Conservation (phyloP, 1,140 invertebrate species). For the Drosophila oshimai region DNA sequence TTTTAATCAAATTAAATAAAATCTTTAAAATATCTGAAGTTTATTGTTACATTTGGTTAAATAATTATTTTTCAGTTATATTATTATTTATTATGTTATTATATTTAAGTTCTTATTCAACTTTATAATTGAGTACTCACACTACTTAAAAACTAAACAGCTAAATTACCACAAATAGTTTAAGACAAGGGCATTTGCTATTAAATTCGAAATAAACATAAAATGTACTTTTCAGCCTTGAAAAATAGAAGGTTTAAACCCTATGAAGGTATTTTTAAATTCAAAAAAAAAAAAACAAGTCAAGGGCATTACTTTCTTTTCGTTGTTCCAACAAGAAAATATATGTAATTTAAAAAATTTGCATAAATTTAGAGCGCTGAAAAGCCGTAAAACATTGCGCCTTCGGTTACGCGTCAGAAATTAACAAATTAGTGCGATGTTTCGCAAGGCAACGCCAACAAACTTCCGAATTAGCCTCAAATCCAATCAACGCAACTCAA, state of each 20-base stretch:
- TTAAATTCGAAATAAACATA: background rate
- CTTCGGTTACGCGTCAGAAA: constrained; percentile 68
- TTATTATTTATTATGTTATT: no score
- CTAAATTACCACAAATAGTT: background rate
- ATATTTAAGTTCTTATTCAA: no score
- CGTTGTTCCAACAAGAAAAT: constrained; percentile 32
- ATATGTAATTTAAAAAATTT: constrained; percentile 69
- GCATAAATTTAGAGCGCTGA: constrained; percentile 51
- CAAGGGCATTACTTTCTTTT: constrained; percentile 12
- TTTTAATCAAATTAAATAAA: no score
- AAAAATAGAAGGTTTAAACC: no score
- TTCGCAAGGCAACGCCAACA: constrained; percentile 66
- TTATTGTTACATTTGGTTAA: no score
- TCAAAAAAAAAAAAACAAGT: background rate
- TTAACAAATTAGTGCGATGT: constrained; percentile 80
- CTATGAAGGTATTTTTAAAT: background rate
- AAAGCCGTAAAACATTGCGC: constrained; percentile 68
- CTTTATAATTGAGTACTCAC: no score
- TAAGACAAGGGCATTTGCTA: background rate
- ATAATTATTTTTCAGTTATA: no score
- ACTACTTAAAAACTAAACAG: no score
- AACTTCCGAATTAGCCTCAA: constrained; percentile 63
- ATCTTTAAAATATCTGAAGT: no score
- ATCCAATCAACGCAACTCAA: constrained; percentile 23
- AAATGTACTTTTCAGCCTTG: no score